Evolutionary conservation across 2,888 invertebrate genomes (phyloP).

Genomic region (Autographa pulchrina): DNA sequence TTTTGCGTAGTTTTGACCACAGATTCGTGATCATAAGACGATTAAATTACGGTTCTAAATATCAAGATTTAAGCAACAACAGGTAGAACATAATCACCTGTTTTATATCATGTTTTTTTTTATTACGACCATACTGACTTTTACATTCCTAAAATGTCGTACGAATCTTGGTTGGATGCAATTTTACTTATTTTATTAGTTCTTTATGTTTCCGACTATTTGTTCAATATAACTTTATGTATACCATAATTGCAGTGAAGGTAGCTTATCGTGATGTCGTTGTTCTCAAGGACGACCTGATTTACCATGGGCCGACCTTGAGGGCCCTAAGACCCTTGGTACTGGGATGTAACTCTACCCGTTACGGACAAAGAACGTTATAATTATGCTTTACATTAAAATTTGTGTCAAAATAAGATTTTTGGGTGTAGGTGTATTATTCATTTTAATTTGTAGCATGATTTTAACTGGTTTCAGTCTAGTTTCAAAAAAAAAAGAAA

Average conservation of each 20-base stretch:
- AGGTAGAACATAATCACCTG: no score
- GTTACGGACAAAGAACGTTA: neutral
- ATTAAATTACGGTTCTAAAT: no score
- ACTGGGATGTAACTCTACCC: neutral
- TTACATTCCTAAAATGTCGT: no score
- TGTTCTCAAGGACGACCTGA: neutral
- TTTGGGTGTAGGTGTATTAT: neutral
- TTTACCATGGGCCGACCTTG: conserved; percentile 4
- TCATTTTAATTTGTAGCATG: no score
- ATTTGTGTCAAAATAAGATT: neutral
- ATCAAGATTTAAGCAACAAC: no score
- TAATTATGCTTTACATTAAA: neutral
- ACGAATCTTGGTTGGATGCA: no score
- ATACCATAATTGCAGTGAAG: neutral
- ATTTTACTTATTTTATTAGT: neutral
- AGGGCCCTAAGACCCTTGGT: neutral
- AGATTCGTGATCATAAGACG: no score
- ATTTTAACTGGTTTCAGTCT: no score
- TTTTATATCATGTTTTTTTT: no score
- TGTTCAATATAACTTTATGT: neutral
- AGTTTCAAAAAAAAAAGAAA: neutral
- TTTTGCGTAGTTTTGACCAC: no score
- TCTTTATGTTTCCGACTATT: neutral
- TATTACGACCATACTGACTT: no score
- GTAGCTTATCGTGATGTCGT: neutral